These are phyloP conservation scores for Passerina amoena DNA, from an alignment of 2,113 vertebrate species.

Conservation along the genomic window DNA sequence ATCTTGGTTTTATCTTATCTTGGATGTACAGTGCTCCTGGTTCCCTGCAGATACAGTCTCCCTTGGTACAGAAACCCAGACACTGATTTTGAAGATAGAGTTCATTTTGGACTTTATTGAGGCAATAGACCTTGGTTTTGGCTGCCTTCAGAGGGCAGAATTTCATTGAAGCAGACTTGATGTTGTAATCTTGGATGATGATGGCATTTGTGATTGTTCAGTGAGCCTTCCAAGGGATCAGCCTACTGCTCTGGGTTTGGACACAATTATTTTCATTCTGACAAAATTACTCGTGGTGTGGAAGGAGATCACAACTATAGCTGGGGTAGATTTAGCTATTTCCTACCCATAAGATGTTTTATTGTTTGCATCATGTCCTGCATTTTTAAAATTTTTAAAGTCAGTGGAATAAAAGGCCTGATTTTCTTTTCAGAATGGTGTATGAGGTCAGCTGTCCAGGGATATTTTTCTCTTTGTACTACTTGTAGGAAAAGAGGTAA, in stretches of 20 bases:
- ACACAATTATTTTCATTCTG: neutral
- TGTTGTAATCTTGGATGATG: neutral
- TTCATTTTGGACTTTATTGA: neutral
- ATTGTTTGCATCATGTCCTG: neutral
- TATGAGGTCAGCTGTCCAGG: neutral
- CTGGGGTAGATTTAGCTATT: neutral
- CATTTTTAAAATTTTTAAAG: neutral
- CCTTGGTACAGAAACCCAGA: neutral
- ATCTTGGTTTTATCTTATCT: neutral
- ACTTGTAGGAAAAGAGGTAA: neutral
- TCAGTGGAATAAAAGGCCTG: neutral
- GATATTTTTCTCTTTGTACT: neutral
- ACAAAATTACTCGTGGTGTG: neutral
- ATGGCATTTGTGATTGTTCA: constrained; percentile 5
- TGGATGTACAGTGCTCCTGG: neutral
- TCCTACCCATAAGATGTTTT: neutral
- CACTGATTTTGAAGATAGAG: neutral
- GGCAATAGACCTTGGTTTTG: neutral
- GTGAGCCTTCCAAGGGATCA: neutral
- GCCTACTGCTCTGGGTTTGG: neutral
- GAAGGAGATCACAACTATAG: neutral
- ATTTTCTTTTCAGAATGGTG: neutral
- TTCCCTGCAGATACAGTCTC: neutral
- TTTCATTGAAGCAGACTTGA: constrained; percentile 19
- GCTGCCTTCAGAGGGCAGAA: neutral